Conservation (phyloP, 2,888 invertebrate species). For the Chymomyza fuscimana region DNA sequence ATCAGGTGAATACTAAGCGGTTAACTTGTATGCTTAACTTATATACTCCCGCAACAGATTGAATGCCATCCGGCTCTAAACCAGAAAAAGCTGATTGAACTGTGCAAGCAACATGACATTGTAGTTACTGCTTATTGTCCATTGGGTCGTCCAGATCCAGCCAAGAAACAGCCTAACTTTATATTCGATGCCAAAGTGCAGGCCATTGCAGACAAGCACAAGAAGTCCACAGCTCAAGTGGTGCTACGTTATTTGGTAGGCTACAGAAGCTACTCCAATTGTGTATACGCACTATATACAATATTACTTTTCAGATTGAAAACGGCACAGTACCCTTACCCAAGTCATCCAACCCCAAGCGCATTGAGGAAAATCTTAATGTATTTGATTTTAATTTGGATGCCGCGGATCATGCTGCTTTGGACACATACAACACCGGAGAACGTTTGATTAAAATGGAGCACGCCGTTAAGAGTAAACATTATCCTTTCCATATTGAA, state of each 20-base stretch:
- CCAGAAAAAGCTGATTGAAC: slow-evolving; percentile 85
- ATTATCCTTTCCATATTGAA: slow-evolving; percentile 77
- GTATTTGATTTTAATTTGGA: slow-evolving; percentile 83
- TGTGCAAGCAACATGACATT: slow-evolving; percentile 84
- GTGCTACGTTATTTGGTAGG: slow-evolving; percentile 82
- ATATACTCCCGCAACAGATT: slow-evolving; percentile 50
- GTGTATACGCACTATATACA: background rate
- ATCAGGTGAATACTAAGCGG: slow-evolving; percentile 80
- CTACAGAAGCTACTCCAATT: background rate
- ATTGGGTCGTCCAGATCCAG: slow-evolving; percentile 87
- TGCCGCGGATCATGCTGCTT: slow-evolving; percentile 80
- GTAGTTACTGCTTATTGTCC: slow-evolving; percentile 89
- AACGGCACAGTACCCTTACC: slow-evolving; percentile 82
- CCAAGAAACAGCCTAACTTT: slow-evolving; percentile 85
- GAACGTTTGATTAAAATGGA: slow-evolving; percentile 76
- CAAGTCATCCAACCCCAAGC: slow-evolving; percentile 81
- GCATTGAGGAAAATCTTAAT: slow-evolving; percentile 82
- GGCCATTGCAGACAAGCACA: slow-evolving; percentile 84
- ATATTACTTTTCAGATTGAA: slow-evolving; percentile 79
- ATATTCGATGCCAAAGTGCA: slow-evolving; percentile 80
- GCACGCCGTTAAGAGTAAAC: slow-evolving; percentile 71
- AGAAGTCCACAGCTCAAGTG: slow-evolving; percentile 86
- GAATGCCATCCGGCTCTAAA: slow-evolving; percentile 84
- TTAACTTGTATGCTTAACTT: background rate
- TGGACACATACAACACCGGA: slow-evolving; percentile 81